Evolutionary conservation across 2,888 invertebrate genomes (phyloP).

Genomic region (Ichneumon xanthorius): DNA sequence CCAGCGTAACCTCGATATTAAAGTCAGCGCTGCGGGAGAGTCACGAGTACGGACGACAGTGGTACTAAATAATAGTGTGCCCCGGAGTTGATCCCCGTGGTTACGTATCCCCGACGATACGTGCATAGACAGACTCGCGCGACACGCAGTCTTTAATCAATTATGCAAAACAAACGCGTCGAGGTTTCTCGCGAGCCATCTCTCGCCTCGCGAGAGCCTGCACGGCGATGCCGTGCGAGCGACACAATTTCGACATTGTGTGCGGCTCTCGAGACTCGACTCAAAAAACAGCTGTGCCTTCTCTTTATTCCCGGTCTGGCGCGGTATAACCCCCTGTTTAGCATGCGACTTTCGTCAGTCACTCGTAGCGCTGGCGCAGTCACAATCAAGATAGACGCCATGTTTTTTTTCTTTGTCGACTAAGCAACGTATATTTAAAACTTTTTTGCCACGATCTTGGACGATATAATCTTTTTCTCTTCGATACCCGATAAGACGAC

Average conservation of each 20-base stretch:
- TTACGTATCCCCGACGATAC: constrained; percentile 62
- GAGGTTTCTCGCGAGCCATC: constrained; percentile 24
- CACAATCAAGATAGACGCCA: no score
- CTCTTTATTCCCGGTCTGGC: constrained; percentile 7
- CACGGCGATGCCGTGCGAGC: neutral
- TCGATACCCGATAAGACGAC: neutral
- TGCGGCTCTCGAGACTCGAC: neutral
- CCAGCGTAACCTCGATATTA: neutral
- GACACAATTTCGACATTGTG: neutral
- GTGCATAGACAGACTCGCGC: constrained; percentile 59
- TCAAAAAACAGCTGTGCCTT: neutral
- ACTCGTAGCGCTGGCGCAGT: no score
- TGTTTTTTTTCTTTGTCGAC: no score
- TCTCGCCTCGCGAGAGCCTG: constrained; percentile 26
- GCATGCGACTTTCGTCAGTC: no score
- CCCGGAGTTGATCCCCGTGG: neutral
- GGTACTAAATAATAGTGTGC: neutral
- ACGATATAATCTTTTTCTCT: neutral
- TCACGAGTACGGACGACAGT: neutral
- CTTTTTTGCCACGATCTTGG: neutral
- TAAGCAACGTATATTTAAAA: no score
- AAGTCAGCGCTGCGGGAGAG: neutral
- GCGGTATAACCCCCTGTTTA: no score
- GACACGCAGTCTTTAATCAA: constrained; percentile 83
- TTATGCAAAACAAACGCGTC: constrained; percentile 81